These are phyloP conservation scores for Clarias gariepinus DNA, from an alignment of 2,113 vertebrate genomes.

Conservation along the genomic window DNA sequence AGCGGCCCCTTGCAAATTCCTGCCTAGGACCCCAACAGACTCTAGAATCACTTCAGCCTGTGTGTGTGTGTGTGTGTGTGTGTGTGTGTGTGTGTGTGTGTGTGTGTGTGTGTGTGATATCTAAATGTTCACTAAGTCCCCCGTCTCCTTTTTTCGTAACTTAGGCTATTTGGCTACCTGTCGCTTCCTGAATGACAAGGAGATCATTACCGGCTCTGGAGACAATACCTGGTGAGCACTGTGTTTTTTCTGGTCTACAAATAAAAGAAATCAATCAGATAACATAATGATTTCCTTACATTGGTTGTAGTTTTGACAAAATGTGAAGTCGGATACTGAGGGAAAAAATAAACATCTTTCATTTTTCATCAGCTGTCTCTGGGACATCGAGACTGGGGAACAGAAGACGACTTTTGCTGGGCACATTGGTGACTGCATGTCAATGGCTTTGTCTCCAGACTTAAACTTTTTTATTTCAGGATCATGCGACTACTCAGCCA, in stretches of 20 bases:
- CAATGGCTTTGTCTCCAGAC: constrained; percentile 89
- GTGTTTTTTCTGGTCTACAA: background rate
- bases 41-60: no score
- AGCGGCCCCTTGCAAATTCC: no score
- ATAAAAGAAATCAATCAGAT: background rate
- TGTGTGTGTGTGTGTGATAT: background rate
- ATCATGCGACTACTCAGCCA: constrained; percentile 93
- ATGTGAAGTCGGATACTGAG: background rate
- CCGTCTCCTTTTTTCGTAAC: constrained; percentile 25
- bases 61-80: no score
- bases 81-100: background rate
- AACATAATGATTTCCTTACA: background rate
- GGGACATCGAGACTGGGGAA: constrained; percentile 96
- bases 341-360: background rate
- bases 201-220: constrained; percentile 96
- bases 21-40: no score
- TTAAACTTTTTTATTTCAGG: constrained; percentile 93
- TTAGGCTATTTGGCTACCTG: constrained; percentile 97
- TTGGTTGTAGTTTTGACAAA: background rate
- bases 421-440: constrained; percentile 97
- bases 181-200: constrained; percentile 92
- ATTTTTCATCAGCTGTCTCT: constrained; percentile 77
- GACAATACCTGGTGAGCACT: constrained; percentile 91
- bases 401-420: constrained; percentile 89
- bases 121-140: constrained; percentile 4